Evolutionary conservation across 1,140 invertebrate species (phyloP), one percentile per base, ranked within the genome.

Genomic region (Hetaerina americana): DNA sequence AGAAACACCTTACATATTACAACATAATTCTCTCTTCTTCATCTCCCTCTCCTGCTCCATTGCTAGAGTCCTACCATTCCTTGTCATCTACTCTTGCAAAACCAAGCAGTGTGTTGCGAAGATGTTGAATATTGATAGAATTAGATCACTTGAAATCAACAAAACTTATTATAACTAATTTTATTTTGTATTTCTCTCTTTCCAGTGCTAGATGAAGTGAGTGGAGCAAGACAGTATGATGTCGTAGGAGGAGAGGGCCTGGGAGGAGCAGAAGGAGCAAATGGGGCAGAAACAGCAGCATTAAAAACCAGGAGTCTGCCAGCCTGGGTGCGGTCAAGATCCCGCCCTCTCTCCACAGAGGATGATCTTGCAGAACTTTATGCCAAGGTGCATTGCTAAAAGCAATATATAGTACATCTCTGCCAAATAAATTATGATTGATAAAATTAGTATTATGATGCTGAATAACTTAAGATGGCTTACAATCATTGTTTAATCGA

Each of bases 321-420:
- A 1, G 84, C 87, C 12, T 89, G 88, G 82, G 84, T 89, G 18
- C 79, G 87, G 26, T 85, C 85, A 0, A 86, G 87, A 75, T 84
- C 84, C 26, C 80, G 87, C 57, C 87, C 87, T 31, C 80, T 88
- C 5, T 88, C 87, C 15, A 87, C 87, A 2, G 87, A 88, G 77
- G 87, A 89, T 76, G 87, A 90, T 77, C 75, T 88, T n/a, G 84
- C 87, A 71, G 87, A 89, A 75, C 81, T 90, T 1, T 89, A 90
- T 77, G 87, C 87, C n/a, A 89, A 89, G 81, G 88, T 89, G 80
- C 12, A 71, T 25, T 73, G 40, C 25, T 28, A 28, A 69, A n/a
- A 68, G 18, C 69, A 71, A n/a, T n/a, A n/a, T n/a, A n/a, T n/a
- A n/a, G n/a, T n/a, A n/a, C n/a, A n/a, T n/a, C n/a, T n/a, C n/a